phyloP scores from a whole-genome alignment of 2,113 vertebrate genomes.

The Labrus mixtus region DNA sequence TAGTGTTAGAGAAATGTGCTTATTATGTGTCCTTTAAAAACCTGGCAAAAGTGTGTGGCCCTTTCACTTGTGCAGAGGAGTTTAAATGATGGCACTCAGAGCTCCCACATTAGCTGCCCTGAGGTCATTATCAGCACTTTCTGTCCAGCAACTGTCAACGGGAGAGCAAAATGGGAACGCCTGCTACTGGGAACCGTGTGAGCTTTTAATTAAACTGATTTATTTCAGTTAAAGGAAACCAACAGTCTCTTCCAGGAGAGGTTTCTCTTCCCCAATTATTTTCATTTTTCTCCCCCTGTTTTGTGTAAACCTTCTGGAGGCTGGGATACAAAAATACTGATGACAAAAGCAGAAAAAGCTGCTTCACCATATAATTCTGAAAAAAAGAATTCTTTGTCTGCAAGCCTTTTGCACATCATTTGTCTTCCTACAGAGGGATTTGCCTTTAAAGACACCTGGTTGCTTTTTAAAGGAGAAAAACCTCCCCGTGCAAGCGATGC shows the following conservation, averaged over 20 bases:
- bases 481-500: not conserved
- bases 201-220: conserved; percentile 53
- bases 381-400: not conserved
- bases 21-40: too few relatives aligned
- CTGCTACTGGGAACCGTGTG: conserved; percentile 4
- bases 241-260: not conserved
- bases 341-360: conserved; percentile 46
- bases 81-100: not conserved
- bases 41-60: not conserved
- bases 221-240: conserved; percentile 13
- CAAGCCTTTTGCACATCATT: conserved; percentile 3
- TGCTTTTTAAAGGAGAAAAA: not conserved
- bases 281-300: conserved; percentile 28
- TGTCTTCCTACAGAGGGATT: conserved; percentile 14
- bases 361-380: conserved; percentile 5
- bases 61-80: conserved; percentile 3
- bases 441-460: conserved; percentile 8
- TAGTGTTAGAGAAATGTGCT: too few relatives aligned
- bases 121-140: conserved; percentile 52
- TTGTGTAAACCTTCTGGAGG: conserved; percentile 15
- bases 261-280: not conserved
- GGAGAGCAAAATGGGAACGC: not conserved
- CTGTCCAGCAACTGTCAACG: conserved; percentile 39
- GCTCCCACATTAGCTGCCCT: conserved; percentile 26
- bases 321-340: conserved; percentile 28